These are phyloP conservation scores for Gymnocypris eckloni DNA, from an alignment of 2,797 vertebrate genomes.

Conservation along the genomic window DNA sequence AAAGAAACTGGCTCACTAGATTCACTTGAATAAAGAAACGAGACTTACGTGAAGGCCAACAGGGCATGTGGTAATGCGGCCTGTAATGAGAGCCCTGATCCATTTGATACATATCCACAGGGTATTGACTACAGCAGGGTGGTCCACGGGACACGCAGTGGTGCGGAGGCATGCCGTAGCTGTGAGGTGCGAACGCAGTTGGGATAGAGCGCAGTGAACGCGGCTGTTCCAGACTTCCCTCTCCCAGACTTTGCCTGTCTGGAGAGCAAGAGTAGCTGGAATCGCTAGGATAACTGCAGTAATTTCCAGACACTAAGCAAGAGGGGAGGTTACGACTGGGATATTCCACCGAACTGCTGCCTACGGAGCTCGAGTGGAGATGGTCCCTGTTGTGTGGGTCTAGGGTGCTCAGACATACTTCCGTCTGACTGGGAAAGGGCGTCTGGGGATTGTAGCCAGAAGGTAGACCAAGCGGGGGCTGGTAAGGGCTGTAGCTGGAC, in stretches of 20 bases:
- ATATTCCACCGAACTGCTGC: constrained; percentile 67
- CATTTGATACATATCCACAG: constrained; percentile 64
- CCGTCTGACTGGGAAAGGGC: constrained; percentile 75
- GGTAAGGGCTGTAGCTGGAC: constrained; percentile 65
- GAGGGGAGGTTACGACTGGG: constrained; percentile 68
- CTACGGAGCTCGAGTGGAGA: constrained; percentile 67
- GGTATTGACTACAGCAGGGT: constrained; percentile 70
- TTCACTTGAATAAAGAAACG: not conserved
- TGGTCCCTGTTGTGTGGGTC: constrained; percentile 54
- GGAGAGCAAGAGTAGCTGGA: constrained; percentile 66
- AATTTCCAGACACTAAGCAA: constrained; percentile 64
- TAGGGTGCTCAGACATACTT: constrained; percentile 56
- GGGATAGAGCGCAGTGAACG: constrained; percentile 77
- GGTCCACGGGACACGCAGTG: constrained; percentile 66
- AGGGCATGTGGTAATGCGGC: constrained; percentile 30
- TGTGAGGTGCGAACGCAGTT: constrained; percentile 59
- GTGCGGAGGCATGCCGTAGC: constrained; percentile 71
- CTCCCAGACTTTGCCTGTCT: constrained; percentile 57
- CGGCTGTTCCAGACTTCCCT: constrained; percentile 77
- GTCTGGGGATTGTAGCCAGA: constrained; percentile 70
- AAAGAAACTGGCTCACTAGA: not conserved
- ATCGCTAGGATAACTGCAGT: constrained; percentile 59
- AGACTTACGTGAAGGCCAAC: constrained; percentile 72
- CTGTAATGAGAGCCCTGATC: constrained; percentile 57
- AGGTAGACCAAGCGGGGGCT: constrained; percentile 59